phyloP scores from a whole-genome alignment of 2,888 invertebrate species.

The Urechis unicinctus region DNA sequence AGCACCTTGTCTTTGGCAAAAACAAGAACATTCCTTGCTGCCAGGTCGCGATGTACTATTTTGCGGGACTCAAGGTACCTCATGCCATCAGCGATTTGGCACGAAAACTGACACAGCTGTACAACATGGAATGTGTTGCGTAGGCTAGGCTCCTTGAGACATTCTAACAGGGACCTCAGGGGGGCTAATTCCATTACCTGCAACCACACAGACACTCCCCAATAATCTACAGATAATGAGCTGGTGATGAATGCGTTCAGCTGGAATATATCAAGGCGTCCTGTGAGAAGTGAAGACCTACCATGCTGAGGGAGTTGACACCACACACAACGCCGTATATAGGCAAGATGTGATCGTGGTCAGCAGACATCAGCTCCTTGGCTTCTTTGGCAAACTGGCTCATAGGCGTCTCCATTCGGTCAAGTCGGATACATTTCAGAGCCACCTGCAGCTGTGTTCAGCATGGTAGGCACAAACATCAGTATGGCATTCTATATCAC shows the following conservation, averaged over 20 bases:
- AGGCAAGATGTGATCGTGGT: conserved; percentile 94
- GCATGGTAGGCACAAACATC: conserved; percentile 2
- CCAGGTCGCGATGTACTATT: conserved; percentile 94
- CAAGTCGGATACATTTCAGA: conserved; percentile 90
- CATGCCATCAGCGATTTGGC: conserved; percentile 73
- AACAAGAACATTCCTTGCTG: conserved; percentile 94
- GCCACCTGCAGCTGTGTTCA: conserved; percentile 79
- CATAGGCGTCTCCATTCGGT: conserved; percentile 91
- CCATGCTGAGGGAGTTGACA: conserved; percentile 68
- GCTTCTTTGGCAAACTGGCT: conserved; percentile 97
- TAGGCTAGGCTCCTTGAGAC: conserved; percentile 85
- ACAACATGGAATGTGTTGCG: conserved; percentile 86
- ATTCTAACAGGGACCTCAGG: conserved; percentile 86
- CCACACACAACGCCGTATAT: conserved; percentile 95
- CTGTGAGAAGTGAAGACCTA: conserved; percentile 32
- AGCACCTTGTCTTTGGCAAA: conserved; percentile 90
- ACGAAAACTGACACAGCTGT: conserved; percentile 85
- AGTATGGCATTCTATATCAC: no score
- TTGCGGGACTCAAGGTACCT: conserved; percentile 91
- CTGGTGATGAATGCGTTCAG: no score
- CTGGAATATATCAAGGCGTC: no score
- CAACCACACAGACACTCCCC: background rate
- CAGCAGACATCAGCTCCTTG: conserved; percentile 95
- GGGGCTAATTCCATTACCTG: conserved; percentile 91
- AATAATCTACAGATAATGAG: background rate